Percentiles rank a stretch among this genome's conserved stretches.
These are phyloP conservation scores for Chrysotoxum bicinctum DNA, from an alignment of 2,888 invertebrate genomes.

Conservation along the genomic window DNA sequence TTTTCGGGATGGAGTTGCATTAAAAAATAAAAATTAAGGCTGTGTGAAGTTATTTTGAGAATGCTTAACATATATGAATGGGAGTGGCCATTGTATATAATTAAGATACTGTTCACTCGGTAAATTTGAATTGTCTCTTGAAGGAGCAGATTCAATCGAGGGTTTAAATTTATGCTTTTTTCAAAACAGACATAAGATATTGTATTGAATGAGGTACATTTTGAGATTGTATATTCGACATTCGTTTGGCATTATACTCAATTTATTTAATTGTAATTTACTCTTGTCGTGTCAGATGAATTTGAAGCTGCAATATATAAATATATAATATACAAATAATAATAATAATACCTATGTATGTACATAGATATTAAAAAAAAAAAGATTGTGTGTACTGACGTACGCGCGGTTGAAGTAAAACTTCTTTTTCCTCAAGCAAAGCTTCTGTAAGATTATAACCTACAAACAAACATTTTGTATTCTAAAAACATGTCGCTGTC, in stretches of 20 bases:
- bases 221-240: neutral
- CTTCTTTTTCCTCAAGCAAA: too few species aligned
- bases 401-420: too few species aligned
- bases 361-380: too few species aligned
- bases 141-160: slow-evolving; percentile 49
- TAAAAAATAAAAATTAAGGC: slow-evolving; percentile 58
- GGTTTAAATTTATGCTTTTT: slow-evolving; percentile 47
- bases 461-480: too few species aligned
- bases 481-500: too few species aligned
- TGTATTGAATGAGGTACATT: slow-evolving; percentile 31
- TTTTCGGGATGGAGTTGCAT: slow-evolving; percentile 60
- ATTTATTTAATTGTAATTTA: neutral
- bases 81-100: slow-evolving; percentile 65
- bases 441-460: too few species aligned
- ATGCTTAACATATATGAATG: slow-evolving; percentile 55
- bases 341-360: too few species aligned
- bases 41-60: slow-evolving; percentile 65
- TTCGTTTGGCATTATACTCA: neutral
- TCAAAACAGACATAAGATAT: slow-evolving; percentile 30
- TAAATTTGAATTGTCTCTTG: slow-evolving; percentile 28
- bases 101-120: slow-evolving; percentile 51
- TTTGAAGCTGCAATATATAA: neutral
- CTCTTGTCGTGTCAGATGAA: neutral
- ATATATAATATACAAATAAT: too few species aligned
- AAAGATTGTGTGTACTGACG: too few species aligned